Conservation (phyloP, 2,797 vertebrate species). For the Lepus oiostolus region DNA sequence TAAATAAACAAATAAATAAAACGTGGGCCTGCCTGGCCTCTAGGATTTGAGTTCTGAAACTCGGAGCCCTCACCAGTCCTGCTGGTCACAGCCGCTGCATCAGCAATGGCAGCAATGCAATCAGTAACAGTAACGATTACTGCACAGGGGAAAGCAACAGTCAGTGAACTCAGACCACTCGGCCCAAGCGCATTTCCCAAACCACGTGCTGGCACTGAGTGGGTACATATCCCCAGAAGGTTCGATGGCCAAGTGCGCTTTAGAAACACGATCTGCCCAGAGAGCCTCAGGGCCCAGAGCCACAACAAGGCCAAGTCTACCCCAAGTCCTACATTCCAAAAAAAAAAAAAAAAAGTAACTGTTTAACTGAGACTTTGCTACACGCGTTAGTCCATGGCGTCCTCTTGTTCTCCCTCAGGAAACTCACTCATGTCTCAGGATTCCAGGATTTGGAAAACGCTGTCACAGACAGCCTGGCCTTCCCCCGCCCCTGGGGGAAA, state of each 20-base stretch:
- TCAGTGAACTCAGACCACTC: not conserved
- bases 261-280: not conserved
- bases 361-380: not conserved
- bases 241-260: not conserved
- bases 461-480: too few relatives aligned
- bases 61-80: not conserved
- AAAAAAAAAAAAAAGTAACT: too few relatives aligned
- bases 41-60: not conserved
- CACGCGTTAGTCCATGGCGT: not conserved
- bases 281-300: not conserved
- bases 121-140: too few relatives aligned
- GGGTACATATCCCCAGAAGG: not conserved
- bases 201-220: not conserved
- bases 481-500: not conserved
- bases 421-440: not conserved
- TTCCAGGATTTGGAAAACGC: not conserved
- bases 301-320: not conserved
- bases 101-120: too few relatives aligned
- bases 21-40: not conserved
- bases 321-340: not conserved
- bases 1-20: too few relatives aligned
- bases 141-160: not conserved
- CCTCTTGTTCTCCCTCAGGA: not conserved
- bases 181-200: not conserved
- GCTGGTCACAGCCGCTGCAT: too few relatives aligned